Evolutionary conservation across 1,140 invertebrate species (phyloP).

Genomic region (Hetaerina americana): DNA sequence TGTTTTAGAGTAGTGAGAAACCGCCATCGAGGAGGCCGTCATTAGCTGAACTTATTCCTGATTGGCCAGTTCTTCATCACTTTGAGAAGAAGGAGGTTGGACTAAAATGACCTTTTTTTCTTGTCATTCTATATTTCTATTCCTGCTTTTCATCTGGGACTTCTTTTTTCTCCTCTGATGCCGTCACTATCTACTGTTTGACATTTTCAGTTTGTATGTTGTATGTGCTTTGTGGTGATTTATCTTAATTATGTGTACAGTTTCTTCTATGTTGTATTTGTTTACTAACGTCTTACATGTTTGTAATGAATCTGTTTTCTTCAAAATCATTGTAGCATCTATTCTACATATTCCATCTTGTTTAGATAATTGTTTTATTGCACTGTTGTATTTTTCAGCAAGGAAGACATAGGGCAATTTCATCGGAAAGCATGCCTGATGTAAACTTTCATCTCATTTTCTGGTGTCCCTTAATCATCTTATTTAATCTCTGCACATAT

Average conservation of each 20-base stretch:
- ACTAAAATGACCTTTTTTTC: conserved; percentile 21
- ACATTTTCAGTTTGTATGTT: conserved; percentile 3
- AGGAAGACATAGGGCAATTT: not conserved
- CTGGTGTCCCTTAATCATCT: not conserved
- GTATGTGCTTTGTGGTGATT: conserved; percentile 1
- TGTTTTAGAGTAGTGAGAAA: conserved; percentile 41
- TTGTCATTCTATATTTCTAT: conserved; percentile 10
- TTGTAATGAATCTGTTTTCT: not conserved
- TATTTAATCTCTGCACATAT: not conserved
- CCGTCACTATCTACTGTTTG: conserved; percentile 6
- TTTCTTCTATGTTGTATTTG: conserved; percentile 5
- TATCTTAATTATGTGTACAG: not conserved
- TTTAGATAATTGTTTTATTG: not conserved
- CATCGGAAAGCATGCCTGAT: not conserved
- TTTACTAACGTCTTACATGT: not conserved
- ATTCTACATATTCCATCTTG: not conserved
- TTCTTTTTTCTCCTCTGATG: conserved; percentile 5
- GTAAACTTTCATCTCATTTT: not conserved
- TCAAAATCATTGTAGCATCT: not conserved
- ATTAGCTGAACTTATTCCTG: conserved; percentile 87
- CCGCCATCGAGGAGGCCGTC: conserved; percentile 63
- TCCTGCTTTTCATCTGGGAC: conserved; percentile 12
- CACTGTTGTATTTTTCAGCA: not conserved
- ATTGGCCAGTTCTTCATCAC: conserved; percentile 87
- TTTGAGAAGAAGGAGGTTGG: conserved; percentile 66